Evolutionary conservation across 2,113 vertebrate genomes (phyloP).

Genomic region (Pterocles gutturalis): DNA sequence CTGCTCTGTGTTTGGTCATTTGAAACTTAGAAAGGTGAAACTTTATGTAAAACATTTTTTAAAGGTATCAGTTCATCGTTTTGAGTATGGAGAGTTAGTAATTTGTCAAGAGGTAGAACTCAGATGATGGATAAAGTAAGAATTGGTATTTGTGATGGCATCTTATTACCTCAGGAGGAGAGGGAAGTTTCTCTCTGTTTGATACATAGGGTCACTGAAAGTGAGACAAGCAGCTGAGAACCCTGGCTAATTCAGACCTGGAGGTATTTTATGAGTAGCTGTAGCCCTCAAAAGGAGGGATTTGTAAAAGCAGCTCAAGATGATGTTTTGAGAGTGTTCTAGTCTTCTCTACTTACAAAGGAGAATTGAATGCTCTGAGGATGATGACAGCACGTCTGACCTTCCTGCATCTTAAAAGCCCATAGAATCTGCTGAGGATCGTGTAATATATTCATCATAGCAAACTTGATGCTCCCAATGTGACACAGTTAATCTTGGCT

Average conservation of each 20-base stretch:
- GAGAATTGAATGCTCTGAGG: background rate
- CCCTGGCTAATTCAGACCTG: background rate
- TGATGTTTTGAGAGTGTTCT: background rate
- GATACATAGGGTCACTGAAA: background rate
- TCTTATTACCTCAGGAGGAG: background rate
- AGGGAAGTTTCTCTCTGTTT: background rate
- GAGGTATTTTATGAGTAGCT: background rate
- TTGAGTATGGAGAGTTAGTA: background rate
- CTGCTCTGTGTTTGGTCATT: background rate
- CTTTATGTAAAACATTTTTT: background rate
- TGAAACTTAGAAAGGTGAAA: background rate
- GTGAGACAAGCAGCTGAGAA: background rate
- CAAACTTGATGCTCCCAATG: rapidly evolving
- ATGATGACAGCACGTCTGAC: background rate
- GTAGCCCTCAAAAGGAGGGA: background rate
- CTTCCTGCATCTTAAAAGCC: background rate
- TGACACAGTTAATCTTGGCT: background rate
- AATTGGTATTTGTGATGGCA: background rate
- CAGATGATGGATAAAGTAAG: background rate
- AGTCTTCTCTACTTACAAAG: rapidly evolving
- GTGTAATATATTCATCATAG: background rate
- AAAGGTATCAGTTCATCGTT: background rate
- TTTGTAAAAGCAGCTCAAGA: background rate
- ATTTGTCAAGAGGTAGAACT: background rate
- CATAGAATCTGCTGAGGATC: background rate